Percentiles rank a stretch among this genome's conserved stretches.
Conservation (phyloP, 1,140 invertebrate species). For the Trichonephila clavipes region DNA sequence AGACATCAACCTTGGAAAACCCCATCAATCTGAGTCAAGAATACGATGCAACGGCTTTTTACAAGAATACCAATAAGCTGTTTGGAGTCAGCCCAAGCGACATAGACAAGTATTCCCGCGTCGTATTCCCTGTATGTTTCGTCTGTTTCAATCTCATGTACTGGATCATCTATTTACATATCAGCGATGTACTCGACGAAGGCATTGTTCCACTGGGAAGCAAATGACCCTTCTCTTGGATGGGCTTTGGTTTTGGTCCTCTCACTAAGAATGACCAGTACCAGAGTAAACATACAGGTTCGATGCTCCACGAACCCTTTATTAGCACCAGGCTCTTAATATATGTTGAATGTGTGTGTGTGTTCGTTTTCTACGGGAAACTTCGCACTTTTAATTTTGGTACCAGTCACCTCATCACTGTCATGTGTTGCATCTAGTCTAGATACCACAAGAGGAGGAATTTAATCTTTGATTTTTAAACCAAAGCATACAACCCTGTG, state of each 20-base stretch:
- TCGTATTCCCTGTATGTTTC: conserved; percentile 97
- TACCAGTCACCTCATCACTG: conserved; percentile 67
- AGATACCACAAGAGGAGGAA: conserved; percentile 51
- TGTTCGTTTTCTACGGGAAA: conserved; percentile 68
- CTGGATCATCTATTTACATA: conserved; percentile 98
- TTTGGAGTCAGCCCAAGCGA: conserved; percentile 95
- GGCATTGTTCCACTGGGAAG: conserved; percentile 87
- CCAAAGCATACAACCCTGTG: neutral
- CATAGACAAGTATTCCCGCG: conserved; percentile 97
- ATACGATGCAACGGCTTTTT: conserved; percentile 81
- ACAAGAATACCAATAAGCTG: conserved; percentile 92
- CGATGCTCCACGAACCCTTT: neutral
- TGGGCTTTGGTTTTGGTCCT: neutral
- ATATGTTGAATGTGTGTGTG: conserved; percentile 69
- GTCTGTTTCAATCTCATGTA: conserved; percentile 99
- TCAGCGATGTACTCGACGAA: conserved; percentile 95
- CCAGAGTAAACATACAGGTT: conserved; percentile 16
- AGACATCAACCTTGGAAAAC: conserved; percentile 89
- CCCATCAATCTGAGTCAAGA: conserved; percentile 87
- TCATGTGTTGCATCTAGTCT: conserved; percentile 71
- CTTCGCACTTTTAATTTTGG: conserved; percentile 69
- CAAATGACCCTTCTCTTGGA: conserved; percentile 5
- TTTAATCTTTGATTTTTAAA: conserved; percentile 33
- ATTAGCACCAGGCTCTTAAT: conserved; percentile 55
- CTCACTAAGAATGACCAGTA: neutral